Evolutionary conservation across 2,888 invertebrate genomes (phyloP).

Genomic region (Caenorhabditis auriculariae): DNA sequence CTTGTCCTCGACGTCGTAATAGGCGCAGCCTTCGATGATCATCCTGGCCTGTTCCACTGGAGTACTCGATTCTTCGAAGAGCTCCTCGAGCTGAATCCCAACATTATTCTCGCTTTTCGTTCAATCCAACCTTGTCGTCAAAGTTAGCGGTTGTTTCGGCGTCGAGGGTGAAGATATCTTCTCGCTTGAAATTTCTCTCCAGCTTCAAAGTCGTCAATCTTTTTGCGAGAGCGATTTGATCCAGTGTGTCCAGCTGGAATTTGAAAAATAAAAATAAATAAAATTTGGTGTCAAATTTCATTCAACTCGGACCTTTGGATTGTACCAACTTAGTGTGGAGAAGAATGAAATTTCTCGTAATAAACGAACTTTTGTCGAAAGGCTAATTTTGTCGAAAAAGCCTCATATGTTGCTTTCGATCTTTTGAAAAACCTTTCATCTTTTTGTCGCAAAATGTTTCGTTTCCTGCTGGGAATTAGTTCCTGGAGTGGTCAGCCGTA

Average conservation of each 20-base stretch:
- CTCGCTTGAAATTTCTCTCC: slow-evolving; percentile 56
- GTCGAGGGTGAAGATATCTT: slow-evolving; percentile 61
- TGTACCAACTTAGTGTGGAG: too few species aligned
- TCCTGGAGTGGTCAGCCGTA: too few species aligned
- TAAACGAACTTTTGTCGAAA: too few species aligned
- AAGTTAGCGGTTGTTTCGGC: slow-evolving; percentile 57
- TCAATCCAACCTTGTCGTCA: slow-evolving; percentile 48
- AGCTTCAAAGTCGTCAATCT: slow-evolving; percentile 56
- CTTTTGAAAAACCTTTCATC: too few species aligned
- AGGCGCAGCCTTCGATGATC: slow-evolving; percentile 58
- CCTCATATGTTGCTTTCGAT: too few species aligned
- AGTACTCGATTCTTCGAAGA: slow-evolving; percentile 57
- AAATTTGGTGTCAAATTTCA: not conserved
- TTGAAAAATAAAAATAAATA: not conserved
- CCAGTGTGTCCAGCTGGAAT: slow-evolving; percentile 50
- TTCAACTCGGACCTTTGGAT: too few species aligned
- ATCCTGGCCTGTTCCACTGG: slow-evolving; percentile 57
- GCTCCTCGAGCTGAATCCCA: slow-evolving; percentile 48
- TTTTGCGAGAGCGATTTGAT: slow-evolving; percentile 52
- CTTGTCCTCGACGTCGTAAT: slow-evolving; percentile 60
- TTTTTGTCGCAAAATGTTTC: too few species aligned
- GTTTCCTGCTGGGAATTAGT: too few species aligned
- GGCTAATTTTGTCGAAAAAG: too few species aligned
- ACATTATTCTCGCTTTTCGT: not conserved
- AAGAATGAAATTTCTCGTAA: too few species aligned